Evolutionary conservation across 2,113 vertebrate genomes (phyloP).

Genomic region (Hyaena hyaena): DNA sequence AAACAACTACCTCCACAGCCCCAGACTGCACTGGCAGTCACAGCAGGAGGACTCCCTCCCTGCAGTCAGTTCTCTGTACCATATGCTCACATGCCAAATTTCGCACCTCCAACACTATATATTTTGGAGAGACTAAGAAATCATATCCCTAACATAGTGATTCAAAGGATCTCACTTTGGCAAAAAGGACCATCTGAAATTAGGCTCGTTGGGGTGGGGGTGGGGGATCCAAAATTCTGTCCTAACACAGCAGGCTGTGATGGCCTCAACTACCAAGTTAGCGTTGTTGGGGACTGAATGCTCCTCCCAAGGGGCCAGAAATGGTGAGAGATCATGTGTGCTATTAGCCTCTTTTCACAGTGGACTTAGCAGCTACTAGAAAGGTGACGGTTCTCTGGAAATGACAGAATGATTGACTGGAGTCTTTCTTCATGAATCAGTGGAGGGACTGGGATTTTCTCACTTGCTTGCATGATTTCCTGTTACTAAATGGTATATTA

Average conservation of each 20-base stretch:
- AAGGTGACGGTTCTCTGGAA: not conserved
- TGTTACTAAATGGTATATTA: conserved; percentile 53
- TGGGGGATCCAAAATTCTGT: not conserved
- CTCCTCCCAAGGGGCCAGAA: accelerated
- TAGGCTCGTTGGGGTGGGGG: not conserved
- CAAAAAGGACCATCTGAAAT: not conserved
- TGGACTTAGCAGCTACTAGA: not conserved
- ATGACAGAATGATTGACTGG: not conserved
- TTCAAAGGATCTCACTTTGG: not conserved
- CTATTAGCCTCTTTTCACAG: not conserved
- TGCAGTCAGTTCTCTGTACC: not conserved
- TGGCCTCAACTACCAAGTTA: not conserved
- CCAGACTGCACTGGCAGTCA: no score
- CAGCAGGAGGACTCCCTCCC: not conserved
- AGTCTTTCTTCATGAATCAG: not conserved
- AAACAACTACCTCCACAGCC: not conserved
- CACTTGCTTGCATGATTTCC: not conserved
- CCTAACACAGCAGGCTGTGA: not conserved
- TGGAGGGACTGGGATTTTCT: conserved; percentile 23
- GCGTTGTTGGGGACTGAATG: not conserved
- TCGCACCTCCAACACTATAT: not conserved
- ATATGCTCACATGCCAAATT: not conserved
- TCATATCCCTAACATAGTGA: not conserved
- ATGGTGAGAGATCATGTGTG: accelerated
- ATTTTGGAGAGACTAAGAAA: not conserved